Base-by-base conservation (phyloP, 2,797 vertebrate species). In the Antennarius maculatus region DNA sequence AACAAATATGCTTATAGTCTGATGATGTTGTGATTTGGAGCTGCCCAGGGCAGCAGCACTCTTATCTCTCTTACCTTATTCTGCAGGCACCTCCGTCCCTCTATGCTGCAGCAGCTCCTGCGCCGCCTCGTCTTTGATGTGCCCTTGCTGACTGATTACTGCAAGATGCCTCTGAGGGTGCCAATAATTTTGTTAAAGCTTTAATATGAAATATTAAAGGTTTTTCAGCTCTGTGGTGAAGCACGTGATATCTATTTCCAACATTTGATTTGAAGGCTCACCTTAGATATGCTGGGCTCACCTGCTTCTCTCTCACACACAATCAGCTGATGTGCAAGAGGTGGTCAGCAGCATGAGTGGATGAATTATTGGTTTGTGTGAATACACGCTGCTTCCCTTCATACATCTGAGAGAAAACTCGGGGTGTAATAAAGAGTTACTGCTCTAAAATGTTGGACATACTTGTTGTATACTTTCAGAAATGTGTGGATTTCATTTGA, bases 131-230 rank as follows among this genome's bases (percentile, higher is more conserved):
- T 98, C 81, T 99, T 99, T 90, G 98, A 99, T 66, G 97, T 99
- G 66, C 98, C 98, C 7, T 92, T 97, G 75, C 95, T 99, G 80
- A 96, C 93, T 42, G 97, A 99, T 71, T 98, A 98, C 90, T 98
- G 97, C 92, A 98, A 97, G 93, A 99, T 99, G 98, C 96, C 97
- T 78, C 94, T 99, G 6, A 97, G 97, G 96, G 98, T 99, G 74
- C 85, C 31, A 60, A 61, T 57, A 45, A 3, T 49, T 71, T 69
- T 54, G n/a, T 43, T 13, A 43, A 5, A 39, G 7, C 37, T 39
- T 39, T 39, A 39, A 39, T 39, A 39, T 39, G 7, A 34, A 34
- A 34, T 34, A 8, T 34, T 34, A 34, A 34, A 34, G 31, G 5
- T 2, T 34, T 34, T 39, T 39, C 10, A 39, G 37, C 31, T 67